Conservation (phyloP, 2,797 vertebrate species). For the Rousettus madagascariensis region DNA sequence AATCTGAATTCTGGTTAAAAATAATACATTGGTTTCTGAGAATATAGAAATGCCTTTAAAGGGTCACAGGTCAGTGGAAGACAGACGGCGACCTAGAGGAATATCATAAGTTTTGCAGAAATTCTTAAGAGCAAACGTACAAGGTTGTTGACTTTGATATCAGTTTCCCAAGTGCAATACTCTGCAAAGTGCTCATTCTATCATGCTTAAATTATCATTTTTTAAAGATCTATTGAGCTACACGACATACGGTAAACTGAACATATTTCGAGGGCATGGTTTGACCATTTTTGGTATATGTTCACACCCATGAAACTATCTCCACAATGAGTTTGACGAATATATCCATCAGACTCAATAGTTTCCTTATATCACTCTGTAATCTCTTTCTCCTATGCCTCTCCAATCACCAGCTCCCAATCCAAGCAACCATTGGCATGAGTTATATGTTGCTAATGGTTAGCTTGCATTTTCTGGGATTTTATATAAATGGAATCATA, state of each 20-base stretch:
- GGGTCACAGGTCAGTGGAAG: background rate
- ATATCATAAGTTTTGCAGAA: background rate
- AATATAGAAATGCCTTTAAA: background rate
- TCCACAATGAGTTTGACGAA: background rate
- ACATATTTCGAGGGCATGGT: background rate
- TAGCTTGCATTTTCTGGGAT: background rate
- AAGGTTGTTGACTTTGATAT: background rate
- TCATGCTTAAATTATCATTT: background rate
- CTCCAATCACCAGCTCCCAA: background rate
- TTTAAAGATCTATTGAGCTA: background rate
- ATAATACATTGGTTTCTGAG: background rate
- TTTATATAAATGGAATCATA: background rate
- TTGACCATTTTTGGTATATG: background rate
- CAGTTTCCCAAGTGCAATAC: background rate
- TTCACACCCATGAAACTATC: background rate
- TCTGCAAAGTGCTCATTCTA: background rate
- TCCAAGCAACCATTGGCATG: background rate
- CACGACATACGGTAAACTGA: background rate
- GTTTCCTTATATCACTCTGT: background rate
- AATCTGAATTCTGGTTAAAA: constrained; percentile 47
- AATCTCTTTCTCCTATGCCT: background rate
- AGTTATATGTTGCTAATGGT: background rate
- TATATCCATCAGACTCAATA: background rate
- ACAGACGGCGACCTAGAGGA: background rate
- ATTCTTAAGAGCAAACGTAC: background rate